Percentiles rank a stretch among this genome's conserved stretches.
These are phyloP conservation scores for Orgyia antiqua DNA, from an alignment of 2,888 invertebrate genomes.

Conservation along the genomic window DNA sequence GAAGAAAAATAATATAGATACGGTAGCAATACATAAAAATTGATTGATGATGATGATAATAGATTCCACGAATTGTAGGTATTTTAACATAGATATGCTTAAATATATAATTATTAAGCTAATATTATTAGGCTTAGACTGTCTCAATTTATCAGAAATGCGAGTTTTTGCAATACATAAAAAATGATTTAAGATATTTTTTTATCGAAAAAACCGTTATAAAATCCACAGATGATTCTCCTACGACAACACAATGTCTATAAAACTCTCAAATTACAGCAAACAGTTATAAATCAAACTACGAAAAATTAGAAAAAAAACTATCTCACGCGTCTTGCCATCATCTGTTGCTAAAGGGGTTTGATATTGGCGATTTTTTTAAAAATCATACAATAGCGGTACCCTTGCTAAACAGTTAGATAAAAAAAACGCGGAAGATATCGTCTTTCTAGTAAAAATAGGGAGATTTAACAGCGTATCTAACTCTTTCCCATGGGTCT, in stretches of 20 bases:
- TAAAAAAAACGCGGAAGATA: constrained; percentile 62
- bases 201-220: constrained; percentile 54
- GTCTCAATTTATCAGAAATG: no score
- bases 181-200: no score
- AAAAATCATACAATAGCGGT: constrained; percentile 50
- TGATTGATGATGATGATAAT: no score
- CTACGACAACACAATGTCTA: constrained; percentile 53
- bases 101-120: no score
- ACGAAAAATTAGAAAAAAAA: constrained; percentile 46
- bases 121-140: no score
- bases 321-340: constrained; percentile 67
- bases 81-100: no score
- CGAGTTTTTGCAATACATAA: no score
- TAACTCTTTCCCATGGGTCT: constrained; percentile 79
- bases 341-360: constrained; percentile 73
- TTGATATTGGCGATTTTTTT: constrained; percentile 48
- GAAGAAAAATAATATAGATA: no score
- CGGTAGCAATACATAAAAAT: no score
- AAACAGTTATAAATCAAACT: constrained; percentile 75
- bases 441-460: constrained; percentile 48
- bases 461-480: constrained; percentile 48
- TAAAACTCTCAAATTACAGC: constrained; percentile 75
- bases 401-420: constrained; percentile 62
- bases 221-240: constrained; percentile 46
- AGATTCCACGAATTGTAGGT: no score